Evolutionary conservation across 2,888 invertebrate genomes (phyloP).

Genomic region (Argyresthia goedartella): DNA sequence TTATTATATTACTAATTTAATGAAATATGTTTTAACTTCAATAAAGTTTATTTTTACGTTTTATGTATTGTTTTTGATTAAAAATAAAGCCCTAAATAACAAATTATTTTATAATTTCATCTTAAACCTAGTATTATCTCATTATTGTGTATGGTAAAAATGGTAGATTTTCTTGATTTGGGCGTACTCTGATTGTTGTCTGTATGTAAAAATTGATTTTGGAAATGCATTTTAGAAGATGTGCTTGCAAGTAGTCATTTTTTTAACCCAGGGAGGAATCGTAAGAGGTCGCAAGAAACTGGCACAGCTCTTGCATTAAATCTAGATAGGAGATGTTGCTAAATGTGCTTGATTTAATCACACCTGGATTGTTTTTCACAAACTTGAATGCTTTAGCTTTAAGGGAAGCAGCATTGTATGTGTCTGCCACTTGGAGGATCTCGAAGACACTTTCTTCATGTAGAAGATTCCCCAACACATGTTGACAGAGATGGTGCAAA

Average conservation of each 20-base stretch:
- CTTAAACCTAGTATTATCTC: no score
- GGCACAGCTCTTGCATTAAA: constrained; percentile 40
- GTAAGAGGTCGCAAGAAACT: constrained; percentile 24
- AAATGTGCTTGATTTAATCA: constrained; percentile 32
- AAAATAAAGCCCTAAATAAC: background rate
- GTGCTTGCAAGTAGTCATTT: no score
- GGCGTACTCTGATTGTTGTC: no score
- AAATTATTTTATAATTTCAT: no score
- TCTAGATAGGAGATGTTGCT: constrained; percentile 39
- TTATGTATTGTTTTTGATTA: constrained; percentile 35
- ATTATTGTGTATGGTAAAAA: no score
- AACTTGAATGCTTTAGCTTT: constrained; percentile 41
- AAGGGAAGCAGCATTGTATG: constrained; percentile 39
- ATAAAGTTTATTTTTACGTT: constrained; percentile 67
- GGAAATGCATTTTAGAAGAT: no score
- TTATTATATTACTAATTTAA: constrained; percentile 31
- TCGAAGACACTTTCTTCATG: constrained; percentile 42
- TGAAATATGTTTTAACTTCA: constrained; percentile 48
- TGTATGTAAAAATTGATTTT: no score
- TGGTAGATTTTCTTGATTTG: no score
- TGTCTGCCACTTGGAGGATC: constrained; percentile 40
- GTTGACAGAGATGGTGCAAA: constrained; percentile 35
- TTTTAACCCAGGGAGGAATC: no score
- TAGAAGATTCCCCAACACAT: constrained; percentile 35
- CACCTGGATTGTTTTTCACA: constrained; percentile 37